These are phyloP conservation scores for Fulmarus glacialis DNA, from an alignment of 2,113 vertebrate genomes.

Conservation along the genomic window DNA sequence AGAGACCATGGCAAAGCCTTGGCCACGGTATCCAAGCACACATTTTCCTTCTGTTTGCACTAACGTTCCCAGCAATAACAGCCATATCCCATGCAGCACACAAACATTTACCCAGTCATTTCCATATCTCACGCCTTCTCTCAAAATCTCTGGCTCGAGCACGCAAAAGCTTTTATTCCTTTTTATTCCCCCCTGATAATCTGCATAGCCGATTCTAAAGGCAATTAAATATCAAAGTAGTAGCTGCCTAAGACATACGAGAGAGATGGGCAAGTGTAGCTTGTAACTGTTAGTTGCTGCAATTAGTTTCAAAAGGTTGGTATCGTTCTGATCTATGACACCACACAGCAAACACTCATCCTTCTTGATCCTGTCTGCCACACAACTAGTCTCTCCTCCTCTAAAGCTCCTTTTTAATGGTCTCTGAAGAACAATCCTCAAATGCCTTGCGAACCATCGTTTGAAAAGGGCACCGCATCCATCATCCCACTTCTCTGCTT, in stretches of 20 bases:
- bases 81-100: neutral
- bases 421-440: slow-evolving; percentile 52
- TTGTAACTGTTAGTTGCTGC: neutral
- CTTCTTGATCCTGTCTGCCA: slow-evolving; percentile 45
- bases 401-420: slow-evolving; percentile 37
- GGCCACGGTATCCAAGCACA: neutral
- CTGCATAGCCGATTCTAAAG: neutral
- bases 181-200: fast-evolving
- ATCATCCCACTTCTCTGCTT: slow-evolving; percentile 37
- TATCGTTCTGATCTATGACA: slow-evolving; percentile 33
- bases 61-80: neutral
- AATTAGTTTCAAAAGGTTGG: slow-evolving; percentile 48
- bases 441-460: neutral
- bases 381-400: neutral
- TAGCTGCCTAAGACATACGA: neutral
- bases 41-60: slow-evolving; percentile 19
- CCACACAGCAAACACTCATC: slow-evolving; percentile 23
- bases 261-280: neutral
- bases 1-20: neutral
- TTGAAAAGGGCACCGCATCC: slow-evolving; percentile 58
- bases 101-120: neutral
- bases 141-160: neutral
- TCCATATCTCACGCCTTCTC: neutral
- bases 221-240: slow-evolving; percentile 35
- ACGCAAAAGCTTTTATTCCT: neutral